Conservation (phyloP, 2,797 vertebrate species). For the Typhlichthys subterraneus region DNA sequence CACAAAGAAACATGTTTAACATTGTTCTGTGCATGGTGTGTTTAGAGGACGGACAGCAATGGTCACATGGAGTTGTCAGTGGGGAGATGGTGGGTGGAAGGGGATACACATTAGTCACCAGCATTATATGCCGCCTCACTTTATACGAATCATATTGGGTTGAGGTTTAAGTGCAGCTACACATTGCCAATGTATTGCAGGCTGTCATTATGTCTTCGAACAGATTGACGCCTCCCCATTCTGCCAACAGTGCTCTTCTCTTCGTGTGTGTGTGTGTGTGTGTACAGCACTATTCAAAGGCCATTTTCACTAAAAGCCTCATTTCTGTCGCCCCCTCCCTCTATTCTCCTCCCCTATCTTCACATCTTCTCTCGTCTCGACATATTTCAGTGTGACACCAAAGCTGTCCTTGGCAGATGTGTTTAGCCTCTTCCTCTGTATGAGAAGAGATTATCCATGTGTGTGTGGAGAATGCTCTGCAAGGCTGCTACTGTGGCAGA, state of each 20-base stretch:
- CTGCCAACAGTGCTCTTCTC: constrained; percentile 21
- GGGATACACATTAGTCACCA: neutral
- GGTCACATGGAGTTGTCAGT: neutral
- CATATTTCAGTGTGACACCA: constrained; percentile 24
- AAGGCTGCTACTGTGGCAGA: constrained; percentile 17
- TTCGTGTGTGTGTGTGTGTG: neutral
- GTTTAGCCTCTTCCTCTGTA: constrained; percentile 33
- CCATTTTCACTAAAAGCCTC: neutral
- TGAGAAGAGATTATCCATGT: constrained; percentile 51
- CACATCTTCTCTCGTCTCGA: constrained; percentile 13
- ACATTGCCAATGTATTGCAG: constrained; percentile 21
- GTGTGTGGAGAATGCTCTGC: constrained; percentile 37
- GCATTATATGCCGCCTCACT: constrained; percentile 12
- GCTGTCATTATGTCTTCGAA: constrained; percentile 21
- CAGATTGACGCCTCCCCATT: constrained; percentile 25
- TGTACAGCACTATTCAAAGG: neutral
- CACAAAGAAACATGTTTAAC: too few species aligned
- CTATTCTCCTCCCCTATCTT: neutral
- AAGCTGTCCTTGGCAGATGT: constrained; percentile 32
- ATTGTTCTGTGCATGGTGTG: too few species aligned
- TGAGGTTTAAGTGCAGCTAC: constrained; percentile 7
- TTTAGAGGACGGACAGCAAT: too few species aligned
- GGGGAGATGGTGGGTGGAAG: neutral
- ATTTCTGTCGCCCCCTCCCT: constrained; percentile 6
- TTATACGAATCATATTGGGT: neutral